phyloP scores from a whole-genome alignment of 2,113 vertebrate species.

The Corydoras sp. region DNA sequence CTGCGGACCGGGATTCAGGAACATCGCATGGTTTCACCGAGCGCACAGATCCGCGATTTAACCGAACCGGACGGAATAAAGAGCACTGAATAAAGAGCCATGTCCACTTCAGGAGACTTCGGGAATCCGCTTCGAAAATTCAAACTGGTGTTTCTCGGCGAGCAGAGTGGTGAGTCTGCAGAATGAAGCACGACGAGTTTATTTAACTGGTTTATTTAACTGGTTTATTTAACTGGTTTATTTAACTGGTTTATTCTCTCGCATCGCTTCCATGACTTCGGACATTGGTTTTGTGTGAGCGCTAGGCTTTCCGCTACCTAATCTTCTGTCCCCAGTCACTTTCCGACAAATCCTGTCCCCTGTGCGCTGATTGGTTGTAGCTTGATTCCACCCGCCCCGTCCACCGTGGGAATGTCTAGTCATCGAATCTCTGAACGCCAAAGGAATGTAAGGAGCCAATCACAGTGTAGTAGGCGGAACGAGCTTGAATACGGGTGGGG shows the following conservation, averaged over 20 bases:
- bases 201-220: too few relatives aligned
- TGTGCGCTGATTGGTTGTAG: not conserved
- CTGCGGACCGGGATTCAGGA: not conserved
- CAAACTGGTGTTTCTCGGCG: constrained; percentile 70
- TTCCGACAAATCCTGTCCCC: not conserved
- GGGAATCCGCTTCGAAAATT: constrained; percentile 71
- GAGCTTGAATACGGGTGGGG: not conserved
- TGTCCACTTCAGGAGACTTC: constrained; percentile 70
- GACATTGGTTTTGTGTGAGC: not conserved
- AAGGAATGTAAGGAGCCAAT: not conserved
- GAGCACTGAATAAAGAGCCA: constrained; percentile 45
- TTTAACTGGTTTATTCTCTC: not conserved
- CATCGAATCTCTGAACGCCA: not conserved
- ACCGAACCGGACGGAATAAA: not conserved
- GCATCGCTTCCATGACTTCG: too few relatives aligned
- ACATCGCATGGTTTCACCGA: not conserved
- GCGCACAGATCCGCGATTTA: not conserved
- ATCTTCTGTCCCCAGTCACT: not conserved
- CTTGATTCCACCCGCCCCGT: not conserved
- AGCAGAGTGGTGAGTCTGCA: constrained; percentile 65
- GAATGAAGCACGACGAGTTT: not conserved
- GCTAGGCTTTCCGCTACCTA: not conserved
- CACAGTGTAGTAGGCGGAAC: not conserved
- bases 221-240: too few relatives aligned
- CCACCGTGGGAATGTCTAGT: not conserved